Conservation (phyloP, 2,797 vertebrate species). For the Phalanger gymnotis region DNA sequence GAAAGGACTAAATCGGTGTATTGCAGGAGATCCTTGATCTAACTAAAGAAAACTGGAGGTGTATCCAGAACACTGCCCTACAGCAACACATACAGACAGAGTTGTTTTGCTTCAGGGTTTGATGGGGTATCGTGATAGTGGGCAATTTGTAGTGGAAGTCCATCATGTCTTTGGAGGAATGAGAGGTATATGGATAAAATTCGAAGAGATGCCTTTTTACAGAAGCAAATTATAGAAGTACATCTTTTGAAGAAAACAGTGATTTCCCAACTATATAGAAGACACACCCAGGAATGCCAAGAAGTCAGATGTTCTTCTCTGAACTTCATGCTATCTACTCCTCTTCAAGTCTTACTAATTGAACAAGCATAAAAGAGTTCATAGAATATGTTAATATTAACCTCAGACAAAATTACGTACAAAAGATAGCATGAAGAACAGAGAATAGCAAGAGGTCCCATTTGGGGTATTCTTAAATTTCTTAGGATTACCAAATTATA, state of each 20-base stretch:
- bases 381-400: neutral
- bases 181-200: neutral
- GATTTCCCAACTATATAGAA: neutral
- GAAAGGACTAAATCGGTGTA: conserved; percentile 57
- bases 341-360: neutral
- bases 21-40: neutral
- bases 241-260: neutral
- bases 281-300: neutral
- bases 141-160: neutral
- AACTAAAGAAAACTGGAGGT: neutral
- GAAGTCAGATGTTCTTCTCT: neutral
- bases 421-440: conserved; percentile 5
- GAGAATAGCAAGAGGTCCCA: neutral
- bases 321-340: neutral
- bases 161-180: neutral
- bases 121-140: neutral
- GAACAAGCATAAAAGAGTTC: conserved; percentile 11
- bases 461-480: neutral
- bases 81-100: neutral
- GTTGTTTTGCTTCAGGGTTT: neutral
- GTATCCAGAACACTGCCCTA: neutral
- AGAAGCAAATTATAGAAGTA: no score
- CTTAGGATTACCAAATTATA: neutral
- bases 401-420: neutral
- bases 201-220: neutral